These are phyloP conservation scores for Perdita meconis DNA, from an alignment of 2,888 invertebrate genomes.

Conservation along the genomic window DNA sequence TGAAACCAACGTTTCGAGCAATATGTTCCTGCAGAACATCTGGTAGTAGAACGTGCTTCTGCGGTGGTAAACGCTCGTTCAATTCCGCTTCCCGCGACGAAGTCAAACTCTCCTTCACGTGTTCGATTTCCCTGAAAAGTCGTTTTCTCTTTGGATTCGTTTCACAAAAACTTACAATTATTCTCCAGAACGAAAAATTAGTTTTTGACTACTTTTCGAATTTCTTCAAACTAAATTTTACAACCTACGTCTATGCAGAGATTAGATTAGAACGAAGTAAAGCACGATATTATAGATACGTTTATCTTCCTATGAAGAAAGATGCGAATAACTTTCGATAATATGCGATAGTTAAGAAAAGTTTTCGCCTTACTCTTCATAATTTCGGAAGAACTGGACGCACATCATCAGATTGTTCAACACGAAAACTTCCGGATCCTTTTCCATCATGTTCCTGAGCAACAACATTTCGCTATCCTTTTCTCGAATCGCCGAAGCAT, in stretches of 20 bases:
- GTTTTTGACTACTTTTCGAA: background rate
- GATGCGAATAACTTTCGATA: background rate
- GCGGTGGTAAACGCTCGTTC: conserved; percentile 86
- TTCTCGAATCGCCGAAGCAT: background rate
- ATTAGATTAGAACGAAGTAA: conserved; percentile 56
- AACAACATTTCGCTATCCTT: conserved; percentile 85
- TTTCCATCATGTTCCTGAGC: conserved; percentile 87
- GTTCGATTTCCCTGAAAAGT: conserved; percentile 85
- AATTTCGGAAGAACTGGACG: conserved; percentile 92
- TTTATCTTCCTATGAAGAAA: background rate
- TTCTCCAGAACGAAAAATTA: too few relatives aligned
- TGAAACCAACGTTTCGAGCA: conserved; percentile 87
- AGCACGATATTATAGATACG: background rate
- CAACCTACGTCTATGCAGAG: conserved; percentile 16
- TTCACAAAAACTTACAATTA: too few relatives aligned
- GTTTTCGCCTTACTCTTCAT: conserved; percentile 87
- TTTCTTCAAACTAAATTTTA: background rate
- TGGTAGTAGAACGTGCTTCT: conserved; percentile 88
- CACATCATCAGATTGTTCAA: conserved; percentile 91
- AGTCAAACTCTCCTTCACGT: conserved; percentile 85
- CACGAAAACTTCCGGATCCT: conserved; percentile 89
- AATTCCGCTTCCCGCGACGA: conserved; percentile 85
- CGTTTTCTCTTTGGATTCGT: conserved; percentile 1
- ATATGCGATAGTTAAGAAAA: background rate
- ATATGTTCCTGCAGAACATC: conserved; percentile 90